Percentiles rank a stretch among this genome's conserved stretches.
These are phyloP conservation scores for Babylonia areolata DNA, from an alignment of 1,140 invertebrate genomes.

Conservation along the genomic window DNA sequence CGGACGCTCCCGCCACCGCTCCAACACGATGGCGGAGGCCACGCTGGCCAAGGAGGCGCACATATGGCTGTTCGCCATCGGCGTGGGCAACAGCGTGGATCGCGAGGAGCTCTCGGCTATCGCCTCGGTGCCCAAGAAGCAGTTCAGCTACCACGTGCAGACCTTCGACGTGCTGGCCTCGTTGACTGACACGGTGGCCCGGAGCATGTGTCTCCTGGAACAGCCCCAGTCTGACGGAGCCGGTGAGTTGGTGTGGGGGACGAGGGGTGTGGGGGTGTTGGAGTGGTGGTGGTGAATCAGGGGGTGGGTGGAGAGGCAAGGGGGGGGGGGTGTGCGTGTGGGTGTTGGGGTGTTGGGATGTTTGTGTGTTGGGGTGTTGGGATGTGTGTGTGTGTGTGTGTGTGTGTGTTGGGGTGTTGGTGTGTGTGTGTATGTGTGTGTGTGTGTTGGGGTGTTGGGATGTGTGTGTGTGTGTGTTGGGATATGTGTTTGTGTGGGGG, in stretches of 20 bases:
- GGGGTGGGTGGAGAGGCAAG: too few relatives aligned
- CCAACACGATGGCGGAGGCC: constrained; percentile 32
- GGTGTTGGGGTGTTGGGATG: too few relatives aligned
- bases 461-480: too few relatives aligned
- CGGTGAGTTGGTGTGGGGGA: background rate
- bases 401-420: too few relatives aligned
- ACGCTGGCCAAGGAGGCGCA: background rate
- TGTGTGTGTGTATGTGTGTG: too few relatives aligned
- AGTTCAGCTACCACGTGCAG: constrained; percentile 53
- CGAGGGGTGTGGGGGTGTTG: too few relatives aligned
- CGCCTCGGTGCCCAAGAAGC: constrained; percentile 25
- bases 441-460: too few relatives aligned
- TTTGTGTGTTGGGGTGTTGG: too few relatives aligned
- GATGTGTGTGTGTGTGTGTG: too few relatives aligned
- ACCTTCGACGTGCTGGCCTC: constrained; percentile 56
- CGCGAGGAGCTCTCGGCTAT: constrained; percentile 36
- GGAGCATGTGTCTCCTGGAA: constrained; percentile 48
- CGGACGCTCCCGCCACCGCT: constrained; percentile 36
- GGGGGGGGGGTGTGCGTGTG: too few relatives aligned
- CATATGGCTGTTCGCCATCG: constrained; percentile 42
- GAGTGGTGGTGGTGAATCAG: too few relatives aligned
- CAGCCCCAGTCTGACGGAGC: constrained; percentile 8
- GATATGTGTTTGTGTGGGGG: too few relatives aligned
- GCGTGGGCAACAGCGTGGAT: constrained; percentile 23
- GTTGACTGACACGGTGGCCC: constrained; percentile 58